These are phyloP conservation scores for Mustela nigripes DNA, from an alignment of 2,113 vertebrate genomes.

Conservation along the genomic window DNA sequence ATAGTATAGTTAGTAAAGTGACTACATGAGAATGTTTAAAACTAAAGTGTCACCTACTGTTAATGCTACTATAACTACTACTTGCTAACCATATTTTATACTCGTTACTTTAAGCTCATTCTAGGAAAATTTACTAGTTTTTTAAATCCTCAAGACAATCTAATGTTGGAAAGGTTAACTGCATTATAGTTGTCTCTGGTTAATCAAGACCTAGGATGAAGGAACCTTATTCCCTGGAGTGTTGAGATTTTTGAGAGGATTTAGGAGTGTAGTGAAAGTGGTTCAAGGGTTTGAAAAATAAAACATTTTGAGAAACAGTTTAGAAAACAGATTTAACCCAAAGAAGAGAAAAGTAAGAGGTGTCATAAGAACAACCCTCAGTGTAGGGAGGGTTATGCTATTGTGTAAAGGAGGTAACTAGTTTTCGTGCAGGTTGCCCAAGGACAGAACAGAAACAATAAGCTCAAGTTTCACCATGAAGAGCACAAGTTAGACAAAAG, in stretches of 20 bases:
- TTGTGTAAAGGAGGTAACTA: neutral
- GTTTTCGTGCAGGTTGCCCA: neutral
- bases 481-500: neutral
- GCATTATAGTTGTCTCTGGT: neutral
- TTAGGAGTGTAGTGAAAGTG: neutral
- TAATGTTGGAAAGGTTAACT: neutral
- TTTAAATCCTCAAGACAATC: neutral
- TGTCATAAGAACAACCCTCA: neutral
- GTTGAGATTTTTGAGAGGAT: neutral
- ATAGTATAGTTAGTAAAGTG: neutral
- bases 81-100: neutral
- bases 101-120: neutral
- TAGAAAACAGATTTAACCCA: slow-evolving; percentile 23
- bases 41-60: neutral
- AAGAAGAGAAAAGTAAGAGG: neutral
- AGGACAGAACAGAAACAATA: neutral
- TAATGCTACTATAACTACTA: neutral
- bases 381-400: neutral
- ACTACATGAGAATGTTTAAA: neutral
- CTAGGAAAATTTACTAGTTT: neutral
- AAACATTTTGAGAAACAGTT: slow-evolving; percentile 4
- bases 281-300: neutral
- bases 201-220: neutral
- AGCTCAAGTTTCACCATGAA: neutral
- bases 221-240: neutral